phyloP scores from a whole-genome alignment of 2,797 vertebrate species.

The Tachyglossus aculeatus region DNA sequence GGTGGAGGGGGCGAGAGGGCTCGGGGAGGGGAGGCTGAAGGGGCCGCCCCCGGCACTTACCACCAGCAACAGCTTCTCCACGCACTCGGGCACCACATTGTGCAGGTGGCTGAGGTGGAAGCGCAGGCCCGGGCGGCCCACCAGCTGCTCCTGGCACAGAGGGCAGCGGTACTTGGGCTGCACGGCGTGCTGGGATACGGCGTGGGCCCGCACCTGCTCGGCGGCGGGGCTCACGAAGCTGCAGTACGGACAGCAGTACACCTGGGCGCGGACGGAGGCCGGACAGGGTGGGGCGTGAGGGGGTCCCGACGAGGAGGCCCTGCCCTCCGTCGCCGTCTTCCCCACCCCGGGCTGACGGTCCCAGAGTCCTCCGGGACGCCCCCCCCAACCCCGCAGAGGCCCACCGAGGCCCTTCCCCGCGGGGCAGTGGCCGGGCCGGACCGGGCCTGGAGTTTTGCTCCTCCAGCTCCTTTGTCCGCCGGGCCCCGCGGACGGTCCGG shows the following conservation, averaged over 20 bases:
- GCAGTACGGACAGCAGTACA: conserved; percentile 84
- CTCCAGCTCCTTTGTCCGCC: too few relatives aligned
- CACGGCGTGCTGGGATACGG: conserved; percentile 64
- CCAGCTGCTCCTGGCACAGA: conserved; percentile 87
- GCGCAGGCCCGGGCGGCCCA: conserved; percentile 63
- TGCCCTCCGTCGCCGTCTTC: neutral
- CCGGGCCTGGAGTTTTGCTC: too few relatives aligned
- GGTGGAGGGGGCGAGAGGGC: neutral
- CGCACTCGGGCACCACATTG: conserved; percentile 72
- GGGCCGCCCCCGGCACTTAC: conserved; percentile 46
- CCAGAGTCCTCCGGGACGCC: neutral
- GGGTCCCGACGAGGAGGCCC: neutral
- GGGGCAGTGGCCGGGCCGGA: neutral
- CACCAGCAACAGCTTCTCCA: conserved; percentile 71
- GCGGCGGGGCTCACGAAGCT: conserved; percentile 79
- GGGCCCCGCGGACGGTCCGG: too few relatives aligned
- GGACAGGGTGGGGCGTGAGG: neutral
- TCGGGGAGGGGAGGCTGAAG: neutral
- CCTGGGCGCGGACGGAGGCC: conserved; percentile 64
- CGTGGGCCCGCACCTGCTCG: conserved; percentile 66
- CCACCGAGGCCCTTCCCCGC: neutral
- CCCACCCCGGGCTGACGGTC: neutral
- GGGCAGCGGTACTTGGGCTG: conserved; percentile 86
- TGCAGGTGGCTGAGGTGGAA: conserved; percentile 72
- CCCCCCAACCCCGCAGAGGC: neutral